Base-by-base conservation (phyloP, 2,797 vertebrate genomes). In the Hydrolagus colliei region DNA sequence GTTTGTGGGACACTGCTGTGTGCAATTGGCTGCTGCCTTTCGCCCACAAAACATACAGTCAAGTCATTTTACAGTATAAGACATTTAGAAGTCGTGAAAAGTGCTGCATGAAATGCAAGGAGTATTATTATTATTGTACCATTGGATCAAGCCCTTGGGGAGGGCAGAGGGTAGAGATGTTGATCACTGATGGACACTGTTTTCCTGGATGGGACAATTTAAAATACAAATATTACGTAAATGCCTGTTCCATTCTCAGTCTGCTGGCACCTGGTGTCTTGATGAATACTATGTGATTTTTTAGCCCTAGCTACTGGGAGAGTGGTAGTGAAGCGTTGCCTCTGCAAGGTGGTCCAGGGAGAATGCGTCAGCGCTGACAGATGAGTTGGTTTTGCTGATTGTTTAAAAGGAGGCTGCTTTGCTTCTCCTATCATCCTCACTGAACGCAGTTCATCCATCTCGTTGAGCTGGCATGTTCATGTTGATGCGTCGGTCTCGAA, bases 331-430 rank as follows among this genome's bases (percentile, higher is more conserved):
- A 68, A 18, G 16, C 65, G 12, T 84, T 84, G 79, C 79, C 63
- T 71, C 16, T 10, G 79, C 4, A 18, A 68, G 65, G 27, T 71
- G 79, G 65, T 71, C 65, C 20, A 35, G 14, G 41, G 65, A 71
- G 65, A 68, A 67, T 20, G 79, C 32, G 79, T 84, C 79, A 84
- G n/a, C 3, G 35, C 65, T 84, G 79, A 84, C 79, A 84, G 79
- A 84, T 84, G 79, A 84, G 67, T 84, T 71, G 79, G 79, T 84
- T 84, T 84, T 84, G 79, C 63, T 84, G 79, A 84, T 84, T 84
- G 79, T 84, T 84, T 84, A 84, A 84, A 84, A 84, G 79, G 79
- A 84, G 65, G 79, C 65, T 84, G 79, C 65, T 68, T 68, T 71
- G 27, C 32, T 71, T 84, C 27, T 84, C 79, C 79, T 67, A 68